These are phyloP conservation scores for Montipora capitata DNA, from an alignment of 92 coral and sea anemone genomes.

Conservation along the genomic window DNA sequence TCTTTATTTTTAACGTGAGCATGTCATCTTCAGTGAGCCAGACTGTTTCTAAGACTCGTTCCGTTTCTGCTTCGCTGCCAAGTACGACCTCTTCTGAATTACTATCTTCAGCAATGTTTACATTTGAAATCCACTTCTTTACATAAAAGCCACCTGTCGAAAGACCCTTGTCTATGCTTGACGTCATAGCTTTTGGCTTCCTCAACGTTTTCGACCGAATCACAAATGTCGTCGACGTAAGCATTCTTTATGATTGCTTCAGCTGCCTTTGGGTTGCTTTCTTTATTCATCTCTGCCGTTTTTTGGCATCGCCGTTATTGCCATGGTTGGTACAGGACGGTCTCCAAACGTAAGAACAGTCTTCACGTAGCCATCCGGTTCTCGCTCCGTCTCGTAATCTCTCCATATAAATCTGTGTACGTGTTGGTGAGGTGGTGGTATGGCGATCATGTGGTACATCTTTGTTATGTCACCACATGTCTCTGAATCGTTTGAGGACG, in stretches of 20 bases:
- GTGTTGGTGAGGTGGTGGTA: slow-evolving; percentile 25
- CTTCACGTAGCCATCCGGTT: slow-evolving; percentile 39
- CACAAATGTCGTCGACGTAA: slow-evolving; percentile 20
- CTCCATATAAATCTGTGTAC: slow-evolving; percentile 55
- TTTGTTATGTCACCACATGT: too few species aligned
- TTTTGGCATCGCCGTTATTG: slow-evolving; percentile 32
- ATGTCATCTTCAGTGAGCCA: slow-evolving; percentile 48
- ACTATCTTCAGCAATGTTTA: not conserved
- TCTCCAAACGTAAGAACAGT: slow-evolving; percentile 49
- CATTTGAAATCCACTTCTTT: slow-evolving; percentile 62
- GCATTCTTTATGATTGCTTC: not conserved
- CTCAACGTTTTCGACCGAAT: slow-evolving; percentile 25
- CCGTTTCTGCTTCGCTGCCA: too few species aligned
- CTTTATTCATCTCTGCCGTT: slow-evolving; percentile 53
- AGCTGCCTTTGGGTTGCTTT: slow-evolving; percentile 46
- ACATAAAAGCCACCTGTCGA: not conserved
- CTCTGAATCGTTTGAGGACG: slow-evolving; percentile 44
- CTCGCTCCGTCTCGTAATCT: slow-evolving; percentile 18
- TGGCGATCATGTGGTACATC: slow-evolving; percentile 33
- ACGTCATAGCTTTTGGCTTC: slow-evolving; percentile 37
- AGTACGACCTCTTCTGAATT: too few species aligned
- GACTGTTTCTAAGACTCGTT: slow-evolving; percentile 39
- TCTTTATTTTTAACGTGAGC: slow-evolving; percentile 28
- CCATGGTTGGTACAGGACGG: slow-evolving; percentile 56
- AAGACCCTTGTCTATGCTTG: not conserved